These are phyloP conservation scores for Trichechus manatus DNA, from an alignment of 2,113 vertebrate species.

Conservation along the genomic window DNA sequence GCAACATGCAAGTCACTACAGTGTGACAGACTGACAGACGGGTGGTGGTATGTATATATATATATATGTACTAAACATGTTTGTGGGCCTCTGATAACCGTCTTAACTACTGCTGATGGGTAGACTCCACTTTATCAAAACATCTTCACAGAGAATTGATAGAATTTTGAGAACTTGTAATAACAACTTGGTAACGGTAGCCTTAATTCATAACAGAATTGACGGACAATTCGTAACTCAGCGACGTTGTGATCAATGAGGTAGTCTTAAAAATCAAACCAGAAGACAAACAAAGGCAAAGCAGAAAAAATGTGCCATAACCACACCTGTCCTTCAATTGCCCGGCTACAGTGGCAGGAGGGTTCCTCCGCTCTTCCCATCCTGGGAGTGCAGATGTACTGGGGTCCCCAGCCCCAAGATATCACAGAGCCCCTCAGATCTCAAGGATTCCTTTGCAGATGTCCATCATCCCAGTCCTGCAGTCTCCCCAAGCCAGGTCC, in stretches of 20 bases:
- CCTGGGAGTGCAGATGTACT: not conserved
- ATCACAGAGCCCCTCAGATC: not conserved
- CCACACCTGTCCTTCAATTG: not conserved
- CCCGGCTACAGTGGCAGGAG: accelerated
- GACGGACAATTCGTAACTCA: not conserved
- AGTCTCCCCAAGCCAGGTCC: not conserved
- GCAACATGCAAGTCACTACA: too few species aligned
- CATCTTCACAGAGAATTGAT: not conserved
- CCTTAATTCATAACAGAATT: not conserved
- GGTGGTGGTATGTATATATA: not conserved
- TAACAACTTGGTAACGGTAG: not conserved
- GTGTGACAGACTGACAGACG: too few species aligned
- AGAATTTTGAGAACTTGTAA: not conserved
- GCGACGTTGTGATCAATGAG: not conserved
- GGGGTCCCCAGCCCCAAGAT: not conserved
- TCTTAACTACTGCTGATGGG: not conserved
- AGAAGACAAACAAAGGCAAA: not conserved
- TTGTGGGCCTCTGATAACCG: not conserved
- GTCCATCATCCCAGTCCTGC: too few species aligned
- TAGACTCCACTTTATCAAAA: not conserved
- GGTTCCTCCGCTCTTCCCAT: not conserved
- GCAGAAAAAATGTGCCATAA: not conserved
- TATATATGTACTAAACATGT: not conserved
- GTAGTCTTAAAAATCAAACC: not conserved
- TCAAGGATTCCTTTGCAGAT: not conserved